A percentile compares a stretch with the other conserved stretches of the same genome.
Evolutionary conservation across 2,797 vertebrate species (phyloP).

Genomic region (Lagodon rhomboides): DNA sequence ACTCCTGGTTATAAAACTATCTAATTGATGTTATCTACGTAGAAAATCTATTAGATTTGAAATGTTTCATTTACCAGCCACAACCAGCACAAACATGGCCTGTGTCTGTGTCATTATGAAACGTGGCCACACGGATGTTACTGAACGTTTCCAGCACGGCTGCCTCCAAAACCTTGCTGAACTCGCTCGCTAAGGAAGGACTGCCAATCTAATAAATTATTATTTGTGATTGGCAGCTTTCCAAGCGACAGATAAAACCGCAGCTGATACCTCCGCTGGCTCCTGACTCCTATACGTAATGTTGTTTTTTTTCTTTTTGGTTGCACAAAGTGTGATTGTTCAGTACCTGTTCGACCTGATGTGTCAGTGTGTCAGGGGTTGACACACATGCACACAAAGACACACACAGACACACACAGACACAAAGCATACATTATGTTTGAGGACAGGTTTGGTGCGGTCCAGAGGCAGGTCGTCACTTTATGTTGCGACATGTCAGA

Average conservation of each 20-base stretch:
- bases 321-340: conserved; percentile 52
- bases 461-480: conserved; percentile 15
- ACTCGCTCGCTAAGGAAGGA: background rate
- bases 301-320: conserved; percentile 12
- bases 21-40: background rate
- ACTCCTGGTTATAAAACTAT: conserved; percentile 1
- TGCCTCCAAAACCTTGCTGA: background rate
- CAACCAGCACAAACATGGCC: background rate
- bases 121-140: background rate
- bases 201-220: background rate
- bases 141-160: background rate
- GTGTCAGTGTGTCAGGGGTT: conserved; percentile 16
- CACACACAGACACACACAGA: background rate
- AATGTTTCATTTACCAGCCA: background rate
- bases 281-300: background rate
- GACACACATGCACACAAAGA: conserved; percentile 14
- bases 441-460: conserved; percentile 22
- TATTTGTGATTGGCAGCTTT: background rate
- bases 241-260: conserved; percentile 11
- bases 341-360: conserved; percentile 63
- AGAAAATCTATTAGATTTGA: conserved; percentile 12
- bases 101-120: background rate
- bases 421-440: background rate
- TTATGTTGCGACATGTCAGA: conserved; percentile 36
- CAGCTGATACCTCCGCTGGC: background rate